Conservation (phyloP, 1,140 invertebrate species). For the Drosophila mayri region DNA sequence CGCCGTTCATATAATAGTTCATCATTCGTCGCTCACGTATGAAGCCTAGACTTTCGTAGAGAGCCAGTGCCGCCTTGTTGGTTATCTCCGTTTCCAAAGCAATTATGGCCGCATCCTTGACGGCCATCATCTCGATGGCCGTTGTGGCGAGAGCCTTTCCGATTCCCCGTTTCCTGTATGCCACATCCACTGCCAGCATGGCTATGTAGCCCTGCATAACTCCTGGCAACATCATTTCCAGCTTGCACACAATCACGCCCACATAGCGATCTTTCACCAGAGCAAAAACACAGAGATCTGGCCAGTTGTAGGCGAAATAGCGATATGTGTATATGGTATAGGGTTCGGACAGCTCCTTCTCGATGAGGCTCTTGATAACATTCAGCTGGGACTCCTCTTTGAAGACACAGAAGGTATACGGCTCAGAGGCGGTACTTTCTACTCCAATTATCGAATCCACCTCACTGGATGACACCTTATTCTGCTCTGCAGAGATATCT, state of each 20-base stretch:
- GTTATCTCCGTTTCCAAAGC: slow-evolving; percentile 99
- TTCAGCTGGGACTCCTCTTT: slow-evolving; percentile 44
- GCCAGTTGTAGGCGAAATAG: slow-evolving; percentile 99
- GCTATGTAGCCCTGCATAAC: slow-evolving; percentile 98
- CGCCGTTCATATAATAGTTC: slow-evolving; percentile 99
- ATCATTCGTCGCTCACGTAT: slow-evolving; percentile 98
- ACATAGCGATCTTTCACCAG: slow-evolving; percentile 93
- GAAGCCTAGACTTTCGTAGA: slow-evolving; percentile 99
- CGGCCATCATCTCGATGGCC: slow-evolving; percentile 94
- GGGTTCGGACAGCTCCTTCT: slow-evolving; percentile 99
- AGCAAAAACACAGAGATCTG: slow-evolving; percentile 97
- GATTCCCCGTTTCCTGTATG: slow-evolving; percentile 96
- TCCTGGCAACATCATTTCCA: slow-evolving; percentile 89
- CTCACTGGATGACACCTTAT: neutral
- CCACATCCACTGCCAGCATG: slow-evolving; percentile 98
- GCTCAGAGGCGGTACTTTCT: neutral
- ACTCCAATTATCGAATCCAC: neutral
- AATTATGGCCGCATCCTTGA: slow-evolving; percentile 97
- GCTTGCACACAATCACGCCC: slow-evolving; percentile 98
- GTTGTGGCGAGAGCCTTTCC: slow-evolving; percentile 90
- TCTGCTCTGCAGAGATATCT: no score
- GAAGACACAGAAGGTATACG: slow-evolving; percentile 35
- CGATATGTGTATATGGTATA: slow-evolving; percentile 99
- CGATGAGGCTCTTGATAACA: slow-evolving; percentile 97
- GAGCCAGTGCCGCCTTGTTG: slow-evolving; percentile 95